Evolutionary conservation across 2,888 invertebrate genomes (phyloP), one percentile per base, ranked within the genome.

Genomic region (Hydrotaea cyrtoneurina): DNA sequence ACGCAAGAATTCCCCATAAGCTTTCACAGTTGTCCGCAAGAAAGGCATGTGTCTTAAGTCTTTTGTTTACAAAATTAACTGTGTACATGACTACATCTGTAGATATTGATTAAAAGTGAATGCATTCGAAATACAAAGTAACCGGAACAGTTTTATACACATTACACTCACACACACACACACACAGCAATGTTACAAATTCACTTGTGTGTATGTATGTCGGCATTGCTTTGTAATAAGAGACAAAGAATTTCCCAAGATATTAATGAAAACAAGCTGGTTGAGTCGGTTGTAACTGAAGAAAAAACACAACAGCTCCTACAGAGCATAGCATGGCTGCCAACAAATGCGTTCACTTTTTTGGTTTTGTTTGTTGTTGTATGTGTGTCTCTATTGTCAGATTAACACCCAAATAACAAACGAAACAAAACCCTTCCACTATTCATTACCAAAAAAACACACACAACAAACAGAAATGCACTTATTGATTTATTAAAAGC

Each of bases 61-160:
- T 43, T 43, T 43, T 43, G 43, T 43, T 43, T 43, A 43, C 43
- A 43, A 46, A 15, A 13, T 46, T 4, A 57, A 19, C 10, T 23
- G 21, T 55, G 10, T 55, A 7, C 3, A 3, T 36, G 2, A 7
- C 11, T 2, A 55, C 10, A 17, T 17, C 8, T 7, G 1, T 23
- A 17, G 55, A 43, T 66, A 66, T 43, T 66, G 66, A 66, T 66
- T 66, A 17, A 43, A 43, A 66, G 66, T 21, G 43, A 66, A 23
- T 11, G 43, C 43, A 43, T 57, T 11, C 57, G 23, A 2, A 66
- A 43, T 66, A 43, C 43, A 39, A 66, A 21, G 39, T 43, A 43
- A 66, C 43, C 66, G 66, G 66, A 66, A 66, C 66, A 39, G 66
- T 66, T 66, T 66, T 21, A 66, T 66, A 43, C n/a, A n/a, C n/a